These are phyloP conservation scores for Lophura nycthemera DNA, from an alignment of 2,113 vertebrate species.

Conservation along the genomic window DNA sequence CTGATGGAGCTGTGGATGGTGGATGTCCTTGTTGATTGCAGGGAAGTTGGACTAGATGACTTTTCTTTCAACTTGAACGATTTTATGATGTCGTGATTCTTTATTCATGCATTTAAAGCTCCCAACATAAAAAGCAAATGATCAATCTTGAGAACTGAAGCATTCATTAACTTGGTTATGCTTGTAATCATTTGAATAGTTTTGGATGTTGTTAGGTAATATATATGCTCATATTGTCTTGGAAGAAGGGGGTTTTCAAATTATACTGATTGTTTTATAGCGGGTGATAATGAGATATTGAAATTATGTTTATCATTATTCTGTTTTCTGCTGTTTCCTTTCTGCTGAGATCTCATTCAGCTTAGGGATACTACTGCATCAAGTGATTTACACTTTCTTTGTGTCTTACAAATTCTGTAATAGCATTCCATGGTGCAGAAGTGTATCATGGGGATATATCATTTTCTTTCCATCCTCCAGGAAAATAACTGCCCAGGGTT, in stretches of 20 bases:
- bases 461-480: background rate
- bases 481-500: background rate
- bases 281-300: background rate
- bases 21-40: too few relatives aligned
- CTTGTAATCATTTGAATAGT: accelerated
- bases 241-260: background rate
- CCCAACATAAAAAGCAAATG: accelerated
- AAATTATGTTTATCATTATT: background rate
- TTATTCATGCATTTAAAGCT: background rate
- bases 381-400: background rate
- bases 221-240: background rate
- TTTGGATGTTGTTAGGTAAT: background rate
- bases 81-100: too few relatives aligned
- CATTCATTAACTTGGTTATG: background rate
- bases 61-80: too few relatives aligned
- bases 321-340: background rate
- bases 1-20: too few relatives aligned
- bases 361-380: background rate
- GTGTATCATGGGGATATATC: accelerated
- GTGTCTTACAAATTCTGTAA: background rate
- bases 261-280: background rate
- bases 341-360: background rate
- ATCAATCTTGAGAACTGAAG: accelerated
- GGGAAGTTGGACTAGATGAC: too few relatives aligned
- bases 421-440: background rate